These are phyloP conservation scores for Lycia hirtaria DNA, from an alignment of 2,888 invertebrate species.

Conservation along the genomic window DNA sequence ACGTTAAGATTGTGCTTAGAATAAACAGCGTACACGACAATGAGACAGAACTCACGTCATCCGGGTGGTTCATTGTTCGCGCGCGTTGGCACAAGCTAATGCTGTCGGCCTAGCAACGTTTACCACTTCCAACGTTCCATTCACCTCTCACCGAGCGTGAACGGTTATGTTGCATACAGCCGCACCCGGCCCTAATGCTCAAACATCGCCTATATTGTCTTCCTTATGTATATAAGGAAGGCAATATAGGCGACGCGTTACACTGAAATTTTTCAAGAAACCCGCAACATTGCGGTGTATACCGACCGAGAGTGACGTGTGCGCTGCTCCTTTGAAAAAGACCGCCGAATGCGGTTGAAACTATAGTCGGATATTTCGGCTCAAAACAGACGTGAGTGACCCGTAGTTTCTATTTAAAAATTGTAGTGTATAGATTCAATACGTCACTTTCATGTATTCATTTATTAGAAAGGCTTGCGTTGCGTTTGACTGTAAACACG, in stretches of 20 bases:
- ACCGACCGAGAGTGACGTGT: too few species aligned
- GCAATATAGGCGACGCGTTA: too few species aligned
- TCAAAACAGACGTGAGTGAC: too few species aligned
- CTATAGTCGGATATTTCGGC: too few species aligned
- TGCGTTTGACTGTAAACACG: too few species aligned
- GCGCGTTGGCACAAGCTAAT: constrained; percentile 77
- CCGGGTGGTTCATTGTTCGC: constrained; percentile 81
- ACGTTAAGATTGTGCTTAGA: constrained; percentile 15
- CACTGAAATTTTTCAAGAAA: too few species aligned
- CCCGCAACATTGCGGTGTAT: background rate
- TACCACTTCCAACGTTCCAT: constrained; percentile 72
- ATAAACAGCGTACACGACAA: constrained; percentile 44
- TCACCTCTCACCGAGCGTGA: constrained; percentile 83
- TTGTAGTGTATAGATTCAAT: too few species aligned
- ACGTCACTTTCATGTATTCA: too few species aligned
- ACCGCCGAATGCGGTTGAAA: too few species aligned
- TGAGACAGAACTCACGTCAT: constrained; percentile 67
- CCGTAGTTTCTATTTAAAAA: too few species aligned
- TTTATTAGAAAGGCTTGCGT: too few species aligned
- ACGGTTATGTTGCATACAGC: constrained; percentile 66
- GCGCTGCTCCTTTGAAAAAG: too few species aligned
- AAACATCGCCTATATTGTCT: constrained; percentile 35
- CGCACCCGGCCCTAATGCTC: constrained; percentile 48
- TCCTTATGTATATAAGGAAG: constrained; percentile 20
- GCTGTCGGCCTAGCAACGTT: constrained; percentile 79